Evolutionary conservation across 2,797 vertebrate genomes (phyloP), one percentile per base, ranked within the genome.

Genomic region (Champsocephalus esox): DNA sequence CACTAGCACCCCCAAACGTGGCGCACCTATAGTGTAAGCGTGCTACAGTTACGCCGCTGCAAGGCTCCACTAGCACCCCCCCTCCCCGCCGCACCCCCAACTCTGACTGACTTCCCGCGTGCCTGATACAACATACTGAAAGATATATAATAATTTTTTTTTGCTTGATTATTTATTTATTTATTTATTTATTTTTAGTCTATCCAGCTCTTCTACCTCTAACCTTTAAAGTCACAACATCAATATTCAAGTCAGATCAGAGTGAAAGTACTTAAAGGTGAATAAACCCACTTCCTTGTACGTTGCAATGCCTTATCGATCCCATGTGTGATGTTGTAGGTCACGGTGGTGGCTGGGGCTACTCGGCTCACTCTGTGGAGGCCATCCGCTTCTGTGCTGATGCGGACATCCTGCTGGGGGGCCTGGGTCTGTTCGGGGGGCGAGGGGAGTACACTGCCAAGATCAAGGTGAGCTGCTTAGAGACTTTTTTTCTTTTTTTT

Each of bases 281-380:
- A 28, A 51, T 64, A 9, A 73, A 58, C 16, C 16, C 41, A 24
- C 24, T 4, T 72, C 34, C 77, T 43, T 74, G 45, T 44, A 34
- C n/a, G 12, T 38, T 69, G 62, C 24, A 46, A 4, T 52, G 24
- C 19, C 64, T 74, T 11, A 55, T 61, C 60, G 59, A 79, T 67
- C 45, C 11, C 0, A 3, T 76, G 73, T 82, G 50, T 75, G 21
- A 70, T 80, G 73, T 17, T 77, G 87, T 80, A 99, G 98, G 98
- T 95, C 98, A 99, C 10, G 98, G 98, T 78, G 98, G 98, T 65
- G 98, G 98, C 69, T 99, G 98, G 98, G 98, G 98, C 70, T 99
- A 99, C 88, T 99, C 98, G 0, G 98, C 98, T n/a, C 98, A 99
- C 89, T 99, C 98, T 16, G 98, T 99, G 67, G 98, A 99, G 94